Conservation (phyloP, 2,797 vertebrate genomes). For the Lepus townsendii region DNA sequence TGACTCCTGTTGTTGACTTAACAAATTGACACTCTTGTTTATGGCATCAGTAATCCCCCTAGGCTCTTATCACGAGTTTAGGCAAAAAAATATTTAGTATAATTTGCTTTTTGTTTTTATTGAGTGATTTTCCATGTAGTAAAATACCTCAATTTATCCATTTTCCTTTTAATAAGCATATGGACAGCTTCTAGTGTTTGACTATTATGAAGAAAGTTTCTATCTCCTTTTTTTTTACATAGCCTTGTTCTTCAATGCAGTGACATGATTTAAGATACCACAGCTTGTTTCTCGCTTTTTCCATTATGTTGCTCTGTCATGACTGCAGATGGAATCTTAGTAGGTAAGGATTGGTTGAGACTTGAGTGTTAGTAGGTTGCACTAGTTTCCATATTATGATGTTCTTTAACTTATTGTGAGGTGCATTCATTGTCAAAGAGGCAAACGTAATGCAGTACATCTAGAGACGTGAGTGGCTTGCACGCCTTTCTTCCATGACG, state of each 20-base stretch:
- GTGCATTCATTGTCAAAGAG: background rate
- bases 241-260: conserved; percentile 48
- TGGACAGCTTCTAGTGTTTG: conserved; percentile 1
- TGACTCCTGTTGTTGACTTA: too few species aligned
- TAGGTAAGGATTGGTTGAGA: background rate
- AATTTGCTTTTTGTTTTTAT: background rate
- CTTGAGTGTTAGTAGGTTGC: conserved; percentile 24
- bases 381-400: conserved; percentile 18
- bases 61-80: too few species aligned
- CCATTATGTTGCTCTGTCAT: conserved; percentile 10
- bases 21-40: too few species aligned
- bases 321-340: background rate
- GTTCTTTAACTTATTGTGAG: conserved; percentile 46
- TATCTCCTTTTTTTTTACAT: conserved; percentile 21
- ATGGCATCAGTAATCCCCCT: too few species aligned
- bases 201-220: background rate
- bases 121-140: background rate
- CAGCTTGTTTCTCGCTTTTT: background rate
- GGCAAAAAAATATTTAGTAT: background rate
- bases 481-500: background rate
- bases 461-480: background rate
- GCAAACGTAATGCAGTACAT: background rate
- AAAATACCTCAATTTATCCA: conserved; percentile 12
- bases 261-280: conserved; percentile 2
- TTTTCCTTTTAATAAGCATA: background rate